phyloP scores from a whole-genome alignment of 2,113 vertebrate species.

The Delphinus delphis region DNA sequence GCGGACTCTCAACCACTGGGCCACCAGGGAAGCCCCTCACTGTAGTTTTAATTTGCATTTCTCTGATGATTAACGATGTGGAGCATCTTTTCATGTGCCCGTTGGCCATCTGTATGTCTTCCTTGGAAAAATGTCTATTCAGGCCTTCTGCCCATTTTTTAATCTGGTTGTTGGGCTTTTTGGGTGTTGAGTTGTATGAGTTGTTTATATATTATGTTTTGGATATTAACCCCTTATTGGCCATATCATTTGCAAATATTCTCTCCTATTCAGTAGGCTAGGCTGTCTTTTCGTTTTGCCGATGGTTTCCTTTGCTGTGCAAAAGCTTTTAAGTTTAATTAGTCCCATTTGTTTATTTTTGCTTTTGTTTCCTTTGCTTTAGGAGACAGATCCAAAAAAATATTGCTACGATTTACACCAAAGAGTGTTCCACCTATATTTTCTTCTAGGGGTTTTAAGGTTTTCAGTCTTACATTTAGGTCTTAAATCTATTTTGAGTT shows the following conservation, averaged over 20 bases:
- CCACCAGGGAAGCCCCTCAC: neutral
- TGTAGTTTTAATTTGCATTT: neutral
- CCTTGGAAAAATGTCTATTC: neutral
- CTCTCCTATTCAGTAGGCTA: neutral
- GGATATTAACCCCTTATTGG: neutral
- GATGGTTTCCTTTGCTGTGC: neutral
- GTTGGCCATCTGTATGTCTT: neutral
- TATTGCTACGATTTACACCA: neutral
- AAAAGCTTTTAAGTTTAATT: neutral
- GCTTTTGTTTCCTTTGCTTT: neutral
- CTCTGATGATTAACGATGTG: neutral
- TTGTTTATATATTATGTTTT: neutral
- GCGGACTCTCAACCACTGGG: no score
- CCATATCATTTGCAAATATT: neutral
- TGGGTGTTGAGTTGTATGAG: neutral
- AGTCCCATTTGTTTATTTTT: neutral
- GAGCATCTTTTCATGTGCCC: neutral
- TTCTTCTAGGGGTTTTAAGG: neutral
- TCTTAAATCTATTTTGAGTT: neutral
- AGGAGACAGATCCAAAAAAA: neutral
- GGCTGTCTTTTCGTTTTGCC: neutral
- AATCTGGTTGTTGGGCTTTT: neutral
- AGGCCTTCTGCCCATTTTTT: neutral
- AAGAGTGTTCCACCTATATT: neutral
- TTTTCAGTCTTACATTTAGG: neutral